Evolutionary conservation across 2,113 vertebrate species (phyloP), one percentile per base, ranked within the genome.

Genomic region (Xiphophorus hellerii): DNA sequence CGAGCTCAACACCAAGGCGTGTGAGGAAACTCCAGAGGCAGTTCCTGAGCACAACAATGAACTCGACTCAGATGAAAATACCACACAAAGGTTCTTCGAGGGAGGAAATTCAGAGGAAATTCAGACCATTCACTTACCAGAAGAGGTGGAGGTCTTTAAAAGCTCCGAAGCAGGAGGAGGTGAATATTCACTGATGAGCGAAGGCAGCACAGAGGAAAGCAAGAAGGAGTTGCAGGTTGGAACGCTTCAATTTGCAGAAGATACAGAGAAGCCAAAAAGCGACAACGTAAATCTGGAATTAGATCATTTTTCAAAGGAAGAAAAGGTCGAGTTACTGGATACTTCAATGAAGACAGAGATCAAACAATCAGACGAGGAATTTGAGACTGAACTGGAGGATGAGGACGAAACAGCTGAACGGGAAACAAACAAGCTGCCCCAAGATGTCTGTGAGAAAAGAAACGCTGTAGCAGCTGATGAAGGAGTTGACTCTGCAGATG

Each of bases 11-110:
- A 31, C 69, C 80, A 42, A 69, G 64, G 51, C 62, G 4, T 78
- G 30, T 63, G 79, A 87, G 83, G 90, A 87, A 92, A 84, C 44
- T 35, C 79, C 73, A 83, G 78, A 79, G 80, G 83, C 69, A 84
- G 71, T 90, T 91, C 87, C 88, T 86, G 90, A 82, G 65, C 29
- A 69, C 79, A 87, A 88, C 88, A 91, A 87, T 90, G 88, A 83
- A 33, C 33, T 71, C 17, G 51, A 29, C 51, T 30, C 13, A 27
- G 42, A 77, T 66, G 85, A 84, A 87, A 90, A 87, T 73, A 73
- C 75, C 82, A 84, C 81, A 84, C 89, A 86, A 83, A 62, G 82
- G 68, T 82, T 88, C 85, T 84, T 84, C 75, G 87, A 85, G 84
- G 82, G 13, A 64, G 80, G 71, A 78, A 76, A 86, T 73, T 71